Percentiles rank a stretch among this genome's conserved stretches.
Evolutionary conservation across 2,113 vertebrate genomes (phyloP).

Genomic region (Leptocoma aspasia): DNA sequence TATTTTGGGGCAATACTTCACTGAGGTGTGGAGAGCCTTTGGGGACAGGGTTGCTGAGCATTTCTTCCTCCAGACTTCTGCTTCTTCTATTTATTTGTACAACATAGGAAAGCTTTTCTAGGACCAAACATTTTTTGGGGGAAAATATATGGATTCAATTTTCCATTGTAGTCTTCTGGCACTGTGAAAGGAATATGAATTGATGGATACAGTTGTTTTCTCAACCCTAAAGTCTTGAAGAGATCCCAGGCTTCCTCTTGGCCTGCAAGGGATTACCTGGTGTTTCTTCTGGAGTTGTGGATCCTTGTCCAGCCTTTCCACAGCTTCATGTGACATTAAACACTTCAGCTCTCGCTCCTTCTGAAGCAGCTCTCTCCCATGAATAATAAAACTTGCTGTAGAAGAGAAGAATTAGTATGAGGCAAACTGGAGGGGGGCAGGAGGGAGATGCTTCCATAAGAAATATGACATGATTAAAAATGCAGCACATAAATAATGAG

Average conservation of each 20-base stretch:
- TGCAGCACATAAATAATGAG: background rate
- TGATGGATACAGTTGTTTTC: background rate
- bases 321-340: background rate
- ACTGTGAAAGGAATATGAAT: background rate
- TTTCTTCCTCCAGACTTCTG: background rate
- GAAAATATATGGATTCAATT: background rate
- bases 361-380: background rate
- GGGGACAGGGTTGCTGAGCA: background rate
- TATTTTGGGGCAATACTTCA: background rate
- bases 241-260: background rate
- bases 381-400: background rate
- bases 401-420: background rate
- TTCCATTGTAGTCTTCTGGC: background rate
- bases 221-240: background rate
- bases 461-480: background rate
- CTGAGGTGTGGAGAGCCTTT: background rate
- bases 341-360: background rate
- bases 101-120: background rate
- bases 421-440: background rate
- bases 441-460: background rate
- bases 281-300: background rate
- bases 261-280: background rate
- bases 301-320: background rate
- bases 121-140: background rate
- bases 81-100: background rate